Base-by-base conservation (phyloP, 2,797 vertebrate genomes). In the Dicrostonyx torquatus region DNA sequence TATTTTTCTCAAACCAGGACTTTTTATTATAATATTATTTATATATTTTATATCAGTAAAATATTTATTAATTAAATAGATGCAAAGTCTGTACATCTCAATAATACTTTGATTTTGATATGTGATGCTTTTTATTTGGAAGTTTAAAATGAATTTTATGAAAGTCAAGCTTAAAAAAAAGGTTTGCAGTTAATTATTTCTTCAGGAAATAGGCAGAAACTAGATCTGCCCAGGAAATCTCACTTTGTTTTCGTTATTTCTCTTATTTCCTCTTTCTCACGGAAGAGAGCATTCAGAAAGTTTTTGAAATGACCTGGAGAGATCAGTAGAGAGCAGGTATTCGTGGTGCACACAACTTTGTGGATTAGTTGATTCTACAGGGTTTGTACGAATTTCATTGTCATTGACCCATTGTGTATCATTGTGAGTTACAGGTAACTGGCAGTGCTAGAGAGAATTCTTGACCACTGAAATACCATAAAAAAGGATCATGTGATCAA, bases 201-300 rank as follows among this genome's bases (percentile, higher is more conserved):
- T 94, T 11, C n/a, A 96, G 92, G 87, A 97, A 98, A 86, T 6
- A 58, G 24, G 14, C 24, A 37, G 76, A 91, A 43, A 89, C 5
- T 12, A 64, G 60, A 13, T 73, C 13, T 80, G 40, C 45, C 53
- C 6, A 53, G 9, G n/a, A 91, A 87, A 66, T n/a, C 20, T 79
- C 5, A 2, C 7, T 66, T 87, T 64, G 6, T 50, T 80, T 68
- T 43, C 6, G 26, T 26, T 66, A 13, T 45, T 1, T 26, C 31
- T 60, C 5, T 73, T 31, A 7, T 22, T 83, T 75, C 50, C 79
- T 84, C 22, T 91, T 87, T 15, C 4, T 22, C n/a, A 58, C 90
- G 15, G 58, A 75, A 43, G 31, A 82, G 86, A 82, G 66, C 66
- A 13, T 22, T 6, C 1, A 26, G 29, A 62, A 87, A 90, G 53